Evolutionary conservation across 2,113 vertebrate genomes (phyloP).

Genomic region (Otis tarda): DNA sequence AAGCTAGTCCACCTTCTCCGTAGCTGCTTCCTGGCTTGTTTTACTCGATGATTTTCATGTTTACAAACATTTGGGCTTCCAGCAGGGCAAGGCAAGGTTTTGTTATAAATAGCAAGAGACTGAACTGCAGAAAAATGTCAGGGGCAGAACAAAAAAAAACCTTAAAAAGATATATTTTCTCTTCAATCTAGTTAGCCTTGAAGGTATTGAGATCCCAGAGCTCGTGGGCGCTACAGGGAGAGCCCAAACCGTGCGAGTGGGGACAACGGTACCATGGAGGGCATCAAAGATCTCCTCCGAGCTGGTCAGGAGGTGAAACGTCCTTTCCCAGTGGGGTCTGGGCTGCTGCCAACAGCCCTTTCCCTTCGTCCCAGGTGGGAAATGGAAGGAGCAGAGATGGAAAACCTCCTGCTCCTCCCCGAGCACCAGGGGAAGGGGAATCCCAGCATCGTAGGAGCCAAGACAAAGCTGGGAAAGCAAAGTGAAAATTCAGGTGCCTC

Average conservation of each 20-base stretch:
- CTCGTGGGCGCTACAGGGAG: background rate
- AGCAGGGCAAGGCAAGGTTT: background rate
- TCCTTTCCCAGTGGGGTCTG: background rate
- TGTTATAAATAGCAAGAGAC: background rate
- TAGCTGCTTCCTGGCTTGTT: background rate
- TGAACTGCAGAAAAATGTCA: background rate
- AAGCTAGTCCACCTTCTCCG: background rate
- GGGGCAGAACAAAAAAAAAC: background rate
- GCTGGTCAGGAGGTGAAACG: background rate
- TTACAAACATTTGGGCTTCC: conserved; percentile 28
- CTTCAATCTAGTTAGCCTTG: background rate
- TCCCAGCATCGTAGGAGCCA: background rate
- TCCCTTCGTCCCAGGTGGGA: background rate
- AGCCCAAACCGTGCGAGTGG: background rate
- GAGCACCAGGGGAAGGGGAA: background rate
- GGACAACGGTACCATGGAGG: background rate
- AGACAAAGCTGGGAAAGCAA: background rate
- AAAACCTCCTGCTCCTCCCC: background rate
- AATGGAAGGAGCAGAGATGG: background rate
- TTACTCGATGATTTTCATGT: background rate
- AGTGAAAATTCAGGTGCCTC: background rate
- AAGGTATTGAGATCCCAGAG: accelerated
- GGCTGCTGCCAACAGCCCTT: background rate
- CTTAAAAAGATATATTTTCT: background rate
- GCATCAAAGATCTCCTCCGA: background rate